A percentile compares a stretch with the other conserved stretches of the same genome.
phyloP scores from a whole-genome alignment of 2,888 invertebrate species.

The Salticus scenicus region DNA sequence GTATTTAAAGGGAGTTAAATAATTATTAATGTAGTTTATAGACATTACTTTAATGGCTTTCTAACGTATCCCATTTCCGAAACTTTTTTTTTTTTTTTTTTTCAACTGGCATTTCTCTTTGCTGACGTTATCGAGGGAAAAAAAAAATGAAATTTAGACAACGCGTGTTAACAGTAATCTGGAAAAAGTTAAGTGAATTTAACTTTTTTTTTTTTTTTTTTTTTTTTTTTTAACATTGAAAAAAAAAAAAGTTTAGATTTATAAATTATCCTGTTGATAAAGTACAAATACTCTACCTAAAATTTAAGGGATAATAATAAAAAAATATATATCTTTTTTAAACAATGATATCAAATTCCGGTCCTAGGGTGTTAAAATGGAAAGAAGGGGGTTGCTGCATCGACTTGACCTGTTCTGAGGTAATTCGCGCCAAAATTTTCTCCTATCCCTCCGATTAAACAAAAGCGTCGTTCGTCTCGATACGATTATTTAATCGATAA shows the following conservation, averaged over 20 bases:
- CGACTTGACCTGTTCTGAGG: slow-evolving; percentile 3
- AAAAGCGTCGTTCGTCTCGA: slow-evolving; percentile 57
- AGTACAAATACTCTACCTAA: background rate
- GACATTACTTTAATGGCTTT: too few species aligned
- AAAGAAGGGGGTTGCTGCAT: background rate
- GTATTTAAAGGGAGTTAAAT: too few species aligned
- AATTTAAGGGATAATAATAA: background rate
- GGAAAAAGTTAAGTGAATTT: too few species aligned
- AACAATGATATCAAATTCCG: background rate
- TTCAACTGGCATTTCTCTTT: too few species aligned
- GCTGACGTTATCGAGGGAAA: too few species aligned
- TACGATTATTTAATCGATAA: slow-evolving; percentile 69
- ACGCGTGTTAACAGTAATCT: too few species aligned
- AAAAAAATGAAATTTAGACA: too few species aligned
- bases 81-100: too few species aligned
- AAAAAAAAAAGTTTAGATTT: background rate
- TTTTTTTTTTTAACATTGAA: too few species aligned
- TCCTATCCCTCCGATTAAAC: slow-evolving; percentile 43
- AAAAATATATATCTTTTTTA: background rate
- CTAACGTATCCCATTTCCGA: too few species aligned
- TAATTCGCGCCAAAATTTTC: background rate
- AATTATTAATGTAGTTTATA: too few species aligned
- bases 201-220: too few species aligned
- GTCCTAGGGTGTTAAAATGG: background rate
- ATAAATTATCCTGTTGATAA: slow-evolving; percentile 8